Percentiles rank a stretch among this genome's conserved stretches.
phyloP scores from a whole-genome alignment of 2,888 invertebrate species.

The Macrosiphum euphorbiae region DNA sequence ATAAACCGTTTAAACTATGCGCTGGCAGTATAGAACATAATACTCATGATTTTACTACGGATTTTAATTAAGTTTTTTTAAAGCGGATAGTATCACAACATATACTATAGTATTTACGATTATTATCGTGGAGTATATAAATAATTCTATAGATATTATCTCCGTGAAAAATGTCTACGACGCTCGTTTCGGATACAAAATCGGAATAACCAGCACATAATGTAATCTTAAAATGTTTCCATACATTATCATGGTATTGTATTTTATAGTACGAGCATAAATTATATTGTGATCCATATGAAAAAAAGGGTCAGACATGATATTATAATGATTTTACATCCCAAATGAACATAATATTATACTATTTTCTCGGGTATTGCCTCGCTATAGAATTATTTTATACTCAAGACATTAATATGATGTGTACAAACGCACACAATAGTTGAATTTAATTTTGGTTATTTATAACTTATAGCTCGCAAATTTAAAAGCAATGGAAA shows the following conservation, averaged over 20 bases:
- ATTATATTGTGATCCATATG: neutral
- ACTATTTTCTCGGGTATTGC: too few species aligned
- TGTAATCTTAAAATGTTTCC: neutral
- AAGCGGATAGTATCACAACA: neutral
- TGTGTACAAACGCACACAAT: neutral
- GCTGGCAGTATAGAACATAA: neutral
- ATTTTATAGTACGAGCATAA: neutral
- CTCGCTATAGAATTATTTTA: neutral
- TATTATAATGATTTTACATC: neutral
- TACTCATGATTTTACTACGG: neutral
- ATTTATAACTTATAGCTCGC: neutral
- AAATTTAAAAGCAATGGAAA: neutral
- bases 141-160: neutral
- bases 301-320: neutral
- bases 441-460: neutral
- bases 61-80: neutral
- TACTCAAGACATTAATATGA: neutral
- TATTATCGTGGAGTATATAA: neutral
- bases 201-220: neutral
- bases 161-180: neutral
- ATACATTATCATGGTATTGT: neutral
- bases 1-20: neutral
- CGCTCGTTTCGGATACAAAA: neutral
- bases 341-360: neutral
- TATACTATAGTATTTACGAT: neutral